Conservation (phyloP, 2,797 vertebrate species). For the Rhincodon typus region DNA sequence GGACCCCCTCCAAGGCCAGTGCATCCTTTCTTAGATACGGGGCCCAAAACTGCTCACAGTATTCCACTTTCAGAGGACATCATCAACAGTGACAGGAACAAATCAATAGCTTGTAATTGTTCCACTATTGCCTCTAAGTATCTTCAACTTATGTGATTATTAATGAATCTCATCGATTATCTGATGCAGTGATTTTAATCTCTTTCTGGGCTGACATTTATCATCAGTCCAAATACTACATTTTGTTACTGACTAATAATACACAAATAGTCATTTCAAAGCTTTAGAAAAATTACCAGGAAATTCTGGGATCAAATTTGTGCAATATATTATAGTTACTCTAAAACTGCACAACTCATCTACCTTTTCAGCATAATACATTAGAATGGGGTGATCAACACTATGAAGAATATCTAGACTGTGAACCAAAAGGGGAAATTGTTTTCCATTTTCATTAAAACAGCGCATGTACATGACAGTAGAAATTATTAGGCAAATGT, state of each 20-base stretch:
- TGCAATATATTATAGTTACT: neutral
- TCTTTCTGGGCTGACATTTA: neutral
- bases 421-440: neutral
- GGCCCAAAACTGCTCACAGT: too few relatives aligned
- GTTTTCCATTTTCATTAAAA: neutral
- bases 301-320: neutral
- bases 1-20: too few relatives aligned
- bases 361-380: neutral
- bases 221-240: neutral
- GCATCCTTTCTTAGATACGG: too few relatives aligned
- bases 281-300: neutral
- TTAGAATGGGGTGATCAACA: neutral
- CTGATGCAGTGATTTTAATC: neutral
- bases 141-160: neutral
- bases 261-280: neutral
- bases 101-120: too few relatives aligned
- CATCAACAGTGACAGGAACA: neutral
- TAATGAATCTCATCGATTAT: neutral
- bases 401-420: constrained; percentile 4
- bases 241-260: neutral
- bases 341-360: neutral
- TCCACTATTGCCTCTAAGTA: neutral
- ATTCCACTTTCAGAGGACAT: too few relatives aligned
- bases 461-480: neutral
- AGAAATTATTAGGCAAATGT: neutral